Evolutionary conservation across 2,888 invertebrate species (phyloP), one percentile per base, ranked within the genome.

Genomic region (Nomada flava): DNA sequence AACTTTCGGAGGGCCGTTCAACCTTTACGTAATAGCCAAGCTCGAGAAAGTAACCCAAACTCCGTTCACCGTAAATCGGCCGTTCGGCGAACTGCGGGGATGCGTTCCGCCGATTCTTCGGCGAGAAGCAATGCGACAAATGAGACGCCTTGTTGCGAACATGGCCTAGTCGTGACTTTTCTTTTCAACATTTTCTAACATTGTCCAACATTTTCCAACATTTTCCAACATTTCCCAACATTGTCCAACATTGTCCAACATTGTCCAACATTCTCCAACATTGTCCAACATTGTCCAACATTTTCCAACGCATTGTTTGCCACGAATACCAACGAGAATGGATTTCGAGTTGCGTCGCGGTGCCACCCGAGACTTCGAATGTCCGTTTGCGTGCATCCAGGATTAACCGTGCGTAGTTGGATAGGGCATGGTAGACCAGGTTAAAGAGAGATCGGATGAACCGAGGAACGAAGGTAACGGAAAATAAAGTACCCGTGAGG

Each of bases 31-130:
- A 87, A 87, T 29, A 11, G 62, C 50, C 60, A 57, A 64, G 53
- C 26, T 72, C 79, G 86, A 84, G 87, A 87, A 87, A 87, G 87
- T 88, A 71, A 76, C 86, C 76, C 62, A 80, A 76, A 76, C 70
- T 70, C 76, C 76, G 74, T 71, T 71, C 68, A 60, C 60, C 62
- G 71, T 79, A 82, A 76, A 83, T 83, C 82, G 78, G 44, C 26
- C 60, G 71, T 52, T 65, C 62, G 53, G 63, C 65, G 53, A 65
- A 50, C 47, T 29, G 9, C 71, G 57, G 36, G 36, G 72, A 65
- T 72, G 75, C 82, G 36, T 23, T 26, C 13, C 13, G 13, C 2
- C 13, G 11, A 18, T 47, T 47, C 47, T 10, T 55, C 20, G 10
- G 13, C 26, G 57, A 20, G 23, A 57, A 53, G n/a, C 20, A 69